Base-by-base conservation (phyloP, 1,140 invertebrate genomes). In the Caenorhabditis briggsae region DNA sequence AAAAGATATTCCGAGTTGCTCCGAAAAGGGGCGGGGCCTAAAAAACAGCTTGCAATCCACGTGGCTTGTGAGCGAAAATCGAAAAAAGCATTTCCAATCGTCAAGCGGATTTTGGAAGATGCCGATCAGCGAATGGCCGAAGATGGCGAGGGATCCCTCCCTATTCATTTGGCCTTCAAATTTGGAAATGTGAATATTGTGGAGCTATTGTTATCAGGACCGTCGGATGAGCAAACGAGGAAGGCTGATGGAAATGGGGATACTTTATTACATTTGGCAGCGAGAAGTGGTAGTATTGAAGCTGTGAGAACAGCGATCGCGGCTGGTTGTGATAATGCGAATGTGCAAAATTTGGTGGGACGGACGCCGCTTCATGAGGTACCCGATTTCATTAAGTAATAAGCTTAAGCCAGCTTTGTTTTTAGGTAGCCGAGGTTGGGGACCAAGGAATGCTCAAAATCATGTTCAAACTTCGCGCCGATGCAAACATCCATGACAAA, bases 371-470 rank as follows among this genome's bases (percentile, higher is more conserved):
- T 86, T 48, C 85, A 86, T 64, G 85, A 86, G 59, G 85, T 86
- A 43, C n/a, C n/a, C n/a, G n/a, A n/a, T n/a, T n/a, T n/a, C n/a
- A n/a, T n/a, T n/a, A n/a, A n/a, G n/a, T n/a, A n/a, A n/a, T n/a
- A n/a, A n/a, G n/a, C n/a, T n/a, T n/a, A n/a, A n/a, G n/a, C n/a
- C n/a, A n/a, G n/a, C n/a, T n/a, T n/a, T n/a, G n/a, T n/a, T 97
- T 99, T 90, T 96, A 99, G 83, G 96, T 96, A 0, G 96, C 97
- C n/a, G 95, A 95, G 9, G 96, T 97, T 92, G 97, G 97, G 5
- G 97, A 99, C 92, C 97, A 98, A 92, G 94, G 95, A 0, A 93
- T 98, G 56, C 95, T 99, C 1, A 98, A 98, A 93, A 97, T 97
- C 92, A 96, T 99, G 91, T 97, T 97, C 92, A 95, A 96, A 43